These are phyloP conservation scores for Hippoglossus hippoglossus DNA, from an alignment of 2,797 vertebrate species.

Conservation along the genomic window DNA sequence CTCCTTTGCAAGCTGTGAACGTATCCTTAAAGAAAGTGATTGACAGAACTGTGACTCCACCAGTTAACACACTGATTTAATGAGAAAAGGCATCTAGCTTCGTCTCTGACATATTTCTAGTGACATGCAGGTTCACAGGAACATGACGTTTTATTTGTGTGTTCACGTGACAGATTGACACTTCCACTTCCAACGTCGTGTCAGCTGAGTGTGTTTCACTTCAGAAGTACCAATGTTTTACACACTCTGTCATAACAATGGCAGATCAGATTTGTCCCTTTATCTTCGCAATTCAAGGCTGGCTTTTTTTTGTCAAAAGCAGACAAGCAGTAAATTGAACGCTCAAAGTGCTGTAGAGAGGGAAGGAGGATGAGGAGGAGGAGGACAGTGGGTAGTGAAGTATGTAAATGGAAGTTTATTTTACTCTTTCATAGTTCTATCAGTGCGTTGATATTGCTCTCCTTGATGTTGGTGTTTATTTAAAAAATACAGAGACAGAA, in stretches of 20 bases:
- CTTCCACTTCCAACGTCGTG: background rate
- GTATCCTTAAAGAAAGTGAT: background rate
- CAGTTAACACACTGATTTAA: background rate
- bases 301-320: slow-evolving; percentile 61
- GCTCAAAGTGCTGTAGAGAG: slow-evolving; percentile 41
- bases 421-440: slow-evolving; percentile 9
- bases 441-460: slow-evolving; percentile 5
- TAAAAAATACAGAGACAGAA: background rate
- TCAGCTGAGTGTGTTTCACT: slow-evolving; percentile 45
- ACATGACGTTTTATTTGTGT: background rate
- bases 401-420: slow-evolving; percentile 15
- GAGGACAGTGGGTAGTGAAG: slow-evolving; percentile 18
- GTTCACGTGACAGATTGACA: slow-evolving; percentile 11
- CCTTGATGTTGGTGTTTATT: slow-evolving; percentile 6
- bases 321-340: slow-evolving; percentile 76
- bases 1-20: background rate
- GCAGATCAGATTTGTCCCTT: slow-evolving; percentile 54
- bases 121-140: background rate
- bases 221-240: slow-evolving; percentile 55
- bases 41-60: slow-evolving; percentile 2
- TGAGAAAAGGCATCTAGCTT: background rate
- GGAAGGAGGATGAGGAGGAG: slow-evolving; percentile 38
- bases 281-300: slow-evolving; percentile 57
- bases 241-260: slow-evolving; percentile 45
- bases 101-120: background rate